Percentiles rank a stretch among this genome's conserved stretches.
These are phyloP conservation scores for Fissipunctia ypsillon DNA, from an alignment of 2,888 invertebrate genomes.

Conservation along the genomic window DNA sequence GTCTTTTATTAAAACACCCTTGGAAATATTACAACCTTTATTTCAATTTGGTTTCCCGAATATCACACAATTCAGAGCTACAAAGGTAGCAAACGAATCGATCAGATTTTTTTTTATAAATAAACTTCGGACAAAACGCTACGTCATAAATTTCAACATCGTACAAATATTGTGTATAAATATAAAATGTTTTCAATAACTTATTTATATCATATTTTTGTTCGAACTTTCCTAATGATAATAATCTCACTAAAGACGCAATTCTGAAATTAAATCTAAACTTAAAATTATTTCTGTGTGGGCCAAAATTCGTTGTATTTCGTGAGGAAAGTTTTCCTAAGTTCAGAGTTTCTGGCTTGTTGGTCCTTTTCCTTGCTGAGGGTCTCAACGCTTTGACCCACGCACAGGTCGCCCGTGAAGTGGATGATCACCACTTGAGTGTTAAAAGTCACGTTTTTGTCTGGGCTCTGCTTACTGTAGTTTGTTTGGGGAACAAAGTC, in stretches of 20 bases:
- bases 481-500: constrained; percentile 79
- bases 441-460: constrained; percentile 88
- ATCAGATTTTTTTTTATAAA: constrained; percentile 67
- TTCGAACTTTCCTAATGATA: constrained; percentile 61
- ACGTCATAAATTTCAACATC: constrained; percentile 72
- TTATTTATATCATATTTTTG: constrained; percentile 63
- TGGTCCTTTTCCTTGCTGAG: constrained; percentile 92
- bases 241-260: constrained; percentile 70
- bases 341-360: constrained; percentile 91
- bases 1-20: constrained; percentile 51
- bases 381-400: constrained; percentile 90
- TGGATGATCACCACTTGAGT: constrained; percentile 92
- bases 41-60: constrained; percentile 71
- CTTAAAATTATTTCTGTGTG: constrained; percentile 82
- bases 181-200: constrained; percentile 68
- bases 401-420: constrained; percentile 90
- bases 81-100: constrained; percentile 47
- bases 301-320: constrained; percentile 89
- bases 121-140: constrained; percentile 69
- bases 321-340: constrained; percentile 89
- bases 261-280: constrained; percentile 68
- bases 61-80: constrained; percentile 57
- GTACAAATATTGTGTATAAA: constrained; percentile 68
- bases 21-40: constrained; percentile 66
- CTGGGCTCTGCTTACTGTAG: constrained; percentile 81